Conservation (phyloP, 2,797 vertebrate species). For the Oryzias dopingdopingensis region DNA sequence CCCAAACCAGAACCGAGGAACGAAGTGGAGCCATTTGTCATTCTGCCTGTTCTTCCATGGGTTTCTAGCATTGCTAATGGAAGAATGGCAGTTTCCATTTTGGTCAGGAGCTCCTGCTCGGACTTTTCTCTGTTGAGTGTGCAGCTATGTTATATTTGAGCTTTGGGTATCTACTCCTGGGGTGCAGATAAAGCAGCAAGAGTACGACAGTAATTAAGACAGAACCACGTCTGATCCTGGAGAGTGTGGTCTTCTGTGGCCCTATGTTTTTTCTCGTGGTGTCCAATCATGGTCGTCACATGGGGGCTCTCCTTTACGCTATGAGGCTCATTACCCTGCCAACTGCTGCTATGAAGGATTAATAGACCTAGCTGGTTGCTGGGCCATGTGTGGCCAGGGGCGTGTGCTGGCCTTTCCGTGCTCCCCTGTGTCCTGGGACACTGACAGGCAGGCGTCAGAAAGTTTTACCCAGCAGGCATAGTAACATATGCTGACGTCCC, state of each 20-base stretch:
- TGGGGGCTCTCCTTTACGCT: conserved; percentile 62
- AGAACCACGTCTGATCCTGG: conserved; percentile 54
- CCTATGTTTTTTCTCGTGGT: conserved; percentile 54
- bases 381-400: conserved; percentile 53
- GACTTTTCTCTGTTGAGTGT: conserved; percentile 21
- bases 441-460: conserved; percentile 39
- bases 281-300: conserved; percentile 58
- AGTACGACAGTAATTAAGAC: conserved; percentile 74
- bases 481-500: neutral
- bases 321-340: conserved; percentile 79
- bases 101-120: conserved; percentile 32
- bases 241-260: conserved; percentile 56
- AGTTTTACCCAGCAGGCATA: conserved; percentile 30
- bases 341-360: conserved; percentile 73
- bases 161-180: conserved; percentile 44
- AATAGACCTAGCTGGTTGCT: conserved; percentile 68
- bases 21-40: conserved; percentile 14
- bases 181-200: conserved; percentile 39
- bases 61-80: neutral
- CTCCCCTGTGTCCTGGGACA: conserved; percentile 53
- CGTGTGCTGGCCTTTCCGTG: conserved; percentile 39
- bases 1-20: neutral
- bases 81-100: conserved; percentile 14
- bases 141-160: conserved; percentile 17
- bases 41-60: conserved; percentile 11